Base-by-base conservation (phyloP, 2,113 vertebrate genomes). In the Oreotragus oreotragus region DNA sequence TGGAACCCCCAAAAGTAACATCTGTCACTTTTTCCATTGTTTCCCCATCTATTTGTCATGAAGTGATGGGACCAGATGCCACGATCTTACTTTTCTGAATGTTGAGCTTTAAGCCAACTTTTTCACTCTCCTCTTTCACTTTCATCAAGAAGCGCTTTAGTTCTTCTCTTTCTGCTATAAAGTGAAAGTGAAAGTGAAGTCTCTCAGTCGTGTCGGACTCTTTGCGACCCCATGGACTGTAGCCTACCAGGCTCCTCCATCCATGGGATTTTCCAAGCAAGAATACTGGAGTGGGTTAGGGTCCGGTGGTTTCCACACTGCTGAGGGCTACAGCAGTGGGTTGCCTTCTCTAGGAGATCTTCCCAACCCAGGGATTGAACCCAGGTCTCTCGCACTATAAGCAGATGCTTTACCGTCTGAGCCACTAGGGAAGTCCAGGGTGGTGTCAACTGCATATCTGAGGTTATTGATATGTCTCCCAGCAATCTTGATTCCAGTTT, bases 191-290 rank as follows among this genome's bases (percentile, higher is more conserved):
- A 55, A 55, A 55, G 21, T 55, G 55, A 55, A 66, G 64, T 36
- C 1, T 0, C 64, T 66, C 64, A 66, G 64, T 36, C 17, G 0
- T 21, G 33, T 10, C 33, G 0, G 0, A 10, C 33, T 66, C 64
- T 66, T 66, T 21, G 33, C 3, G 1, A 57, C 21, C 55, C 21
- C 55, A 23, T 57, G 55, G 21, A 57, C 55, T 57, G 21, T 55
- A 23, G 55, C 55, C 55, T 55, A 23, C 8, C 55, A 23, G 55
- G 55, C 21, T 55, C 21, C 8, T 55, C 21, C 21, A 55, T 55
- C 21, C 55, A 55, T 23, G 21, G 55, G 21, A 55, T 55, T 55
- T 9, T 55, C 21, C 55, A 55, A 21, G 55, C 55, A 55, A 55
- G 55, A 55, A 23, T 55, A 55, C 55, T 55, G 21, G 7, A 43